Evolutionary conservation across 2,797 vertebrate species (phyloP), one percentile per base, ranked within the genome.

Genomic region (Acrocephalus scirpaceus): DNA sequence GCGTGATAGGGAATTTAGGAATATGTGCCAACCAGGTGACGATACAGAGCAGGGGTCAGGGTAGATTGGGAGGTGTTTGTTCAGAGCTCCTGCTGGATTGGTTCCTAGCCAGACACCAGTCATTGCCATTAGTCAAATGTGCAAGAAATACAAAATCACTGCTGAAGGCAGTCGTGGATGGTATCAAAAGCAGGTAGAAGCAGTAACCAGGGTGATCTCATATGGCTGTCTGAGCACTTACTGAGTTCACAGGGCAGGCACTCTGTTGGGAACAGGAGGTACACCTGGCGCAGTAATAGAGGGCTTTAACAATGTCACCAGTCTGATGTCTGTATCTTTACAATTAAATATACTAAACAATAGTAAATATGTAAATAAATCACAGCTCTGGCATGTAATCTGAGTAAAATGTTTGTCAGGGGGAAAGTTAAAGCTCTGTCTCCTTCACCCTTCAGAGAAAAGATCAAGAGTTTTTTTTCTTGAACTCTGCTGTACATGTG

Each of bases 121-220:
- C 23, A 8, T 3, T 86, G 7, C 34, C 2, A 0, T 61, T 78
- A 66, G 47, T 65, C 23, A 15, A 38, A 1, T 1, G 0, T 53
- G 27, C 45, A 34, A 21, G 42, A 71, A 73, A 11, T 64, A 16
- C 7, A 50, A 73, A 88, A 61, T 64, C 40, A 47, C 40, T 60
- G 60, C 53, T 74, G 61, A 58, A 70, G 23, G 34, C 21, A 54
- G 32, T 45, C 1, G 0, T 23, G 29, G 36, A 11, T 0, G 0
- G 8, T 62, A 36, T 15, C 18, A 11, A 36, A 83, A 86, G 32
- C 32, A 5, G 9, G 4, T 57, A 15, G 34, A 18, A 42, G 40
- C 15, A 44, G 60, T 48, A 62, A 74, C 25, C 16, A 48, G 56
- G 29, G 23, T 2, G 1, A 60, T 60, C 71, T 75, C 26, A 2